Conservation (phyloP, 2,888 invertebrate species). For the Epinotia brunnichana region DNA sequence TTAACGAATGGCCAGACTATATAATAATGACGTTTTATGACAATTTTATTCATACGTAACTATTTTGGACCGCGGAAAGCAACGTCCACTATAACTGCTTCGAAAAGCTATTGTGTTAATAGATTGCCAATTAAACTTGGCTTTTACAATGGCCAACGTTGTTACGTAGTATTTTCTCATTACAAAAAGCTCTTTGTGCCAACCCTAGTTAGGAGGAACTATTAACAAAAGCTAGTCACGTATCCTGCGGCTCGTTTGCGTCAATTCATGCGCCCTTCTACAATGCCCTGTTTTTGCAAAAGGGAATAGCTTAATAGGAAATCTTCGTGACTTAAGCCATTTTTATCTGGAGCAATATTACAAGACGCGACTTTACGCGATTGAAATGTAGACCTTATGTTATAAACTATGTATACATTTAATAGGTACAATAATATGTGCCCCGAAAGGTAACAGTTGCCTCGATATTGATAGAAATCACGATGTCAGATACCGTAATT, state of each 20-base stretch:
- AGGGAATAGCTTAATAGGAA: background rate
- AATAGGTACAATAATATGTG: slow-evolving; percentile 10
- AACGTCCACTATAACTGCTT: background rate
- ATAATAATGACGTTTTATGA: too few species aligned
- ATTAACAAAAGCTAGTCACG: slow-evolving; percentile 57
- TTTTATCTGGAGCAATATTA: slow-evolving; percentile 1
- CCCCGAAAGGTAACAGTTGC: background rate
- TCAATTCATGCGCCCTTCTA: slow-evolving; percentile 55
- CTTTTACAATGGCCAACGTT: slow-evolving; percentile 22
- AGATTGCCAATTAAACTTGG: slow-evolving; percentile 44
- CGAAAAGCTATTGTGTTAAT: slow-evolving; percentile 34
- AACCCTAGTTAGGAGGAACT: slow-evolving; percentile 55
- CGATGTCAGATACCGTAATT: background rate
- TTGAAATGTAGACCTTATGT: slow-evolving; percentile 38
- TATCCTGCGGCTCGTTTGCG: slow-evolving; percentile 58
- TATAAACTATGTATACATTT: slow-evolving; percentile 29
- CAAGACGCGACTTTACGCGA: slow-evolving; percentile 25
- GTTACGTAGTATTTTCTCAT: slow-evolving; percentile 40
- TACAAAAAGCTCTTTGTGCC: slow-evolving; percentile 42
- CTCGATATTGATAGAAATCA: background rate
- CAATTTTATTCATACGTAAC: background rate
- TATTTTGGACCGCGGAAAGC: slow-evolving; percentile 1
- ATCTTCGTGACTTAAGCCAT: background rate
- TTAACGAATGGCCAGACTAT: too few species aligned
- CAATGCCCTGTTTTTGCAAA: slow-evolving; percentile 1